These are phyloP conservation scores for Acrobasis repandana DNA, from an alignment of 2,888 invertebrate genomes.

Conservation along the genomic window DNA sequence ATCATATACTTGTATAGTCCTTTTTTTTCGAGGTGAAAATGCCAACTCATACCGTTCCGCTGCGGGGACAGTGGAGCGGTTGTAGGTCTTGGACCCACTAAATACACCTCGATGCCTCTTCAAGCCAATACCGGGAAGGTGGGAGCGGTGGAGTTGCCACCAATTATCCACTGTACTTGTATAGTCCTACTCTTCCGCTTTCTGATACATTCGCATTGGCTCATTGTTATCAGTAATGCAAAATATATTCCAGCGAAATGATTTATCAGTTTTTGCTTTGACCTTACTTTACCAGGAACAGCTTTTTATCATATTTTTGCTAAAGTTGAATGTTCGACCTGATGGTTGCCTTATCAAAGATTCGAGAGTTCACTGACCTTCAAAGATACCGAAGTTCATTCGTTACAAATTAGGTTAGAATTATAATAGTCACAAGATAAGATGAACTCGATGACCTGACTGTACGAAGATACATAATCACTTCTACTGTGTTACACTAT, in stretches of 20 bases:
- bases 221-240: not conserved
- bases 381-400: slow-evolving; percentile 8
- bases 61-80: no score
- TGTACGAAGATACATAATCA: not conserved
- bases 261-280: slow-evolving; percentile 25
- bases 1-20: no score
- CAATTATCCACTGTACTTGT: no score
- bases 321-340: slow-evolving; percentile 31
- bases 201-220: not conserved
- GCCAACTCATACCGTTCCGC: no score
- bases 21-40: no score
- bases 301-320: slow-evolving; percentile 23
- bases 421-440: slow-evolving; percentile 6
- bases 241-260: no score
- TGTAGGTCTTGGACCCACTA: no score
- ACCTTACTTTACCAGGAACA: slow-evolving; percentile 24
- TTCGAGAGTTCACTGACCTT: slow-evolving; percentile 20
- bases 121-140: no score
- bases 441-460: slow-evolving; percentile 12
- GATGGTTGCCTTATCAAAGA: slow-evolving; percentile 19
- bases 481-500: no score
- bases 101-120: no score
- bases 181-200: no score
- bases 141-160: no score
- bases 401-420: slow-evolving; percentile 9